These are phyloP conservation scores for Otolemur garnettii DNA, from an alignment of 2,113 vertebrate species.

Conservation along the genomic window DNA sequence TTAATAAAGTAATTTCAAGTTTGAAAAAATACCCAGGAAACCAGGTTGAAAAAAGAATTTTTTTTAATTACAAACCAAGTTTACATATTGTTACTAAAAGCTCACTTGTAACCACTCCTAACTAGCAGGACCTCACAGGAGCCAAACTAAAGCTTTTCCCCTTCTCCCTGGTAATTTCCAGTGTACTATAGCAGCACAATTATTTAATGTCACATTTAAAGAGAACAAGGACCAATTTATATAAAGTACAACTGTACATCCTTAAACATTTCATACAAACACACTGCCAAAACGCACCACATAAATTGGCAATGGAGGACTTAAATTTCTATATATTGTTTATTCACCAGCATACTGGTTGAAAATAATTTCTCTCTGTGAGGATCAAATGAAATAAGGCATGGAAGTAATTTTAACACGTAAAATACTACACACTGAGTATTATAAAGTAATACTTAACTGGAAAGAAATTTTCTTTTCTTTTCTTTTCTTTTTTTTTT, in stretches of 20 bases:
- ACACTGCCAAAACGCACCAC: not conserved
- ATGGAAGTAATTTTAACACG: not conserved
- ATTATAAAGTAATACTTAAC: conserved; percentile 28
- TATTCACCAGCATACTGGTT: not conserved
- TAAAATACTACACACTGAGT: not conserved
- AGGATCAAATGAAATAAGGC: not conserved
- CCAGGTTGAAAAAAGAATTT: conserved; percentile 80
- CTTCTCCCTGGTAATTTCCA: not conserved
- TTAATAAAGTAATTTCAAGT: conserved; percentile 52
- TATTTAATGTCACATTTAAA: conserved; percentile 38
- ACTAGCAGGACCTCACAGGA: conserved; percentile 23
- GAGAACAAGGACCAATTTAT: conserved; percentile 49
- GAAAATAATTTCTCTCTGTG: not conserved
- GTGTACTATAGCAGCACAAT: not conserved
- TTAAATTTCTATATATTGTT: not conserved
- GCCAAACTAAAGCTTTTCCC: not conserved
- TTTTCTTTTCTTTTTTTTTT: not conserved
- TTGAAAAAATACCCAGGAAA: conserved; percentile 78
- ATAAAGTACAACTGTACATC: conserved; percentile 16
- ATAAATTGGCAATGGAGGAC: not conserved
- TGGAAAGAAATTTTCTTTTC: conserved; percentile 29
- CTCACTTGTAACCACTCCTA: not conserved
- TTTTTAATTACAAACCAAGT: conserved; percentile 83
- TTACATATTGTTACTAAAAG: conserved; percentile 75
- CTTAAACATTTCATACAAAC: conserved; percentile 15